Conservation (phyloP, 2,113 vertebrate species). For the Oreochromis niloticus region DNA sequence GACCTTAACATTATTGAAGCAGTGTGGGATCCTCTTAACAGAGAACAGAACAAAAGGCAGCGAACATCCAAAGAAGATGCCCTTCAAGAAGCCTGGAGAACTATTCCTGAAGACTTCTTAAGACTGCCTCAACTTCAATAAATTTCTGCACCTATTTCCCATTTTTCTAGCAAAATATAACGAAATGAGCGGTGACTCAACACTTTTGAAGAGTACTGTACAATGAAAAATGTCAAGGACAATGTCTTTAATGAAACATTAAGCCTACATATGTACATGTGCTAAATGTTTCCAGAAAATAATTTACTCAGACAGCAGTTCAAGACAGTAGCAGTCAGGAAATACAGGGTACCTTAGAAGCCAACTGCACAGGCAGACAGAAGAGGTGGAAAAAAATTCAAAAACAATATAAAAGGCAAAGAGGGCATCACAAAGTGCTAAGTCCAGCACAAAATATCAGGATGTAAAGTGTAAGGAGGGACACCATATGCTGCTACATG, state of each 20-base stretch:
- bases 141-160: rapidly evolving
- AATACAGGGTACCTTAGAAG: background rate
- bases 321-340: background rate
- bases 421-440: background rate
- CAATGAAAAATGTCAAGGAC: background rate
- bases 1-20: background rate
- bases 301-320: background rate
- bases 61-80: background rate
- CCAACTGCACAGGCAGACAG: background rate
- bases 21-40: background rate
- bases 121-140: background rate
- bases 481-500: background rate
- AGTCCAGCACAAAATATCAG: background rate
- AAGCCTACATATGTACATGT: background rate
- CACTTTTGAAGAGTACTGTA: background rate
- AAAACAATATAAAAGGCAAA: background rate
- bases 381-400: background rate
- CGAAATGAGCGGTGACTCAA: rapidly evolving
- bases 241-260: background rate
- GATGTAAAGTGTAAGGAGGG: background rate
- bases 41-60: background rate
- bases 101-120: background rate
- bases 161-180: background rate
- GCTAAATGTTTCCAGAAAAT: background rate
- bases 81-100: background rate